These are phyloP conservation scores for Sphenopsis melanotis DNA, from an alignment of 2,797 vertebrate genomes.

Conservation along the genomic window DNA sequence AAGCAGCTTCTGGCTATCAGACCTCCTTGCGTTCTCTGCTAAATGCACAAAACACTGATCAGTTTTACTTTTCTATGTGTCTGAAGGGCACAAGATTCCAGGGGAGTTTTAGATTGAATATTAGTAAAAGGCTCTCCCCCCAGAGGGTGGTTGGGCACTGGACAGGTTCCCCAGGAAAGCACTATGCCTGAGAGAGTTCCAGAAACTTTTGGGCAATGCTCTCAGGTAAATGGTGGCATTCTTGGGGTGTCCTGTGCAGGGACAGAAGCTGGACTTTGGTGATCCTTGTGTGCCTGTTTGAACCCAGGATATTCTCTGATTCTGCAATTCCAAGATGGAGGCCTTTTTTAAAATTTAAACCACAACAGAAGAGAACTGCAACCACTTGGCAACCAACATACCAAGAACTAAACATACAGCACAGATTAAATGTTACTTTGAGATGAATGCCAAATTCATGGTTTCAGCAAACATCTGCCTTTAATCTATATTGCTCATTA, in stretches of 20 bases:
- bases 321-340: background rate
- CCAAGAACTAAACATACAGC: background rate
- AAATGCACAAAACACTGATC: background rate
- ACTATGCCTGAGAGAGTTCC: no score
- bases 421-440: background rate
- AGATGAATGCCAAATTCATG: background rate
- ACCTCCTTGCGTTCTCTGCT: background rate
- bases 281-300: background rate
- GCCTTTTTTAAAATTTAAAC: background rate
- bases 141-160: background rate
- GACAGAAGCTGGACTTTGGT: background rate
- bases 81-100: background rate
- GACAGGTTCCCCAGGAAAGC: background rate
- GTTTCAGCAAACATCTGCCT: background rate
- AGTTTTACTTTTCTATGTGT: background rate
- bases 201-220: background rate
- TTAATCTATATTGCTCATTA: constrained; percentile 17
- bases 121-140: background rate
- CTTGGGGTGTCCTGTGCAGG: background rate
- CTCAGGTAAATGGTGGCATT: background rate
- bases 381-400: background rate
- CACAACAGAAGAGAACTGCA: background rate
- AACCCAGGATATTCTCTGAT: background rate
- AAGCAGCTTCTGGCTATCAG: background rate
- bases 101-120: background rate